Base-by-base conservation (phyloP, 2,888 invertebrate genomes). In the Drosophila stalkeri region DNA sequence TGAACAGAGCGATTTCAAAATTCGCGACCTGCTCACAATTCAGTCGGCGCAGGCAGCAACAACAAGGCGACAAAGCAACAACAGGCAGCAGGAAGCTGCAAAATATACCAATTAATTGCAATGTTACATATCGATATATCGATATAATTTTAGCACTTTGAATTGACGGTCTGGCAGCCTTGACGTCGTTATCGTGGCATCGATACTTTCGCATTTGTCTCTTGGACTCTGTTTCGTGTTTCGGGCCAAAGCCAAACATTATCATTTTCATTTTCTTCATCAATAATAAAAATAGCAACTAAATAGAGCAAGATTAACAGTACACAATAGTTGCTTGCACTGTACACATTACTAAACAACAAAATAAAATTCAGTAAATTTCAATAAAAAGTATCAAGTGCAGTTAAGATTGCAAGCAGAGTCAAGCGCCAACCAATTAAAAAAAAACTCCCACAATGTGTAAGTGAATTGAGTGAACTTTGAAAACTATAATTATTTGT, bases 181-280 rank as follows among this genome's bases (percentile, higher is more conserved):
- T 44, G n/a, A 6, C 12, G 18, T 14, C 12, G 31, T 41, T 60
- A 70, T 61, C 60, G 69, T 39, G 39, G n/a, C 65, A 77, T 77
- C 77, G 77, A 77, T 77, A 77, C 60, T 77, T 44, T 49, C 23
- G 47, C 77, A 64, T 64, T 77, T 60, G 70, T 62, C 57, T 74
- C 64, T 69, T 64, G 55, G 47, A 72, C 62, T 72, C 71, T 67
- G 74, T 75, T 77, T 77, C 77, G 77, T 78, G 76, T 70, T 76
- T 75, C 81, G 75, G 77, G 72, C 67, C 27, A 72, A 80, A 81
- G 72, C 82, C 81, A 82, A 81, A 82, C 81, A 82, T 78, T 82
- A 80, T 82, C 70, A 66, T 81, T 82, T 80, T 75, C 61, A 64
- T 82, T 82, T 81, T 72, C 64, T 65, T 67, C 75, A 77, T 72